These are phyloP conservation scores for Malthinus seriepunctatus DNA, from an alignment of 2,888 invertebrate species.

Conservation along the genomic window DNA sequence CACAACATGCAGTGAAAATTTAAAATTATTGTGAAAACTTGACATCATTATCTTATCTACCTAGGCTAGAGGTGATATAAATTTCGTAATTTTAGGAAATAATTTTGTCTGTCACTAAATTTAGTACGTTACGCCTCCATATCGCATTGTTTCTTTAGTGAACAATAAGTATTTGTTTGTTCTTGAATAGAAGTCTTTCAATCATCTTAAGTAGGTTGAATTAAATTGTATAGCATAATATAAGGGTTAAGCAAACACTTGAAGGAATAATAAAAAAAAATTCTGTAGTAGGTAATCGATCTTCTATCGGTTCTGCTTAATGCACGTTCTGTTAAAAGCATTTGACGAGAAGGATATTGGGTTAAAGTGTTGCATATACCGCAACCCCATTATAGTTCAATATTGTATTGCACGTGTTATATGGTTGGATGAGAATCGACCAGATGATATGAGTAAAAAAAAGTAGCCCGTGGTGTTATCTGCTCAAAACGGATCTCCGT, in stretches of 20 bases:
- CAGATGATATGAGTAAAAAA: slow-evolving; percentile 45
- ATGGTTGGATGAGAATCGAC: slow-evolving; percentile 30
- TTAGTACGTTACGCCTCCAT: not conserved
- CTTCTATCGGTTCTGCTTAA: slow-evolving; percentile 22
- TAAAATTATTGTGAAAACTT: too few relatives aligned
- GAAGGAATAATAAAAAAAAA: not conserved
- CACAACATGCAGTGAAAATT: too few relatives aligned
- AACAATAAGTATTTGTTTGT: not conserved
- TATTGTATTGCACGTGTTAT: slow-evolving; percentile 26
- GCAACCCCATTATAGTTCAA: slow-evolving; percentile 23
- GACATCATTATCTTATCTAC: too few relatives aligned
- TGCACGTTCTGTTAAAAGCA: slow-evolving; percentile 24
- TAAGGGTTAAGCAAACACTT: not conserved
- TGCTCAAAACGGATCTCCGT: slow-evolving; percentile 36
- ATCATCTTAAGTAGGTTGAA: too few relatives aligned
- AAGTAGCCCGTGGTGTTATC: slow-evolving; percentile 46
- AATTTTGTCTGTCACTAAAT: too few relatives aligned
- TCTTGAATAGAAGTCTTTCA: too few relatives aligned
- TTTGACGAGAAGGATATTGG: slow-evolving; percentile 14
- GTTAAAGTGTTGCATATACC: slow-evolving; percentile 24
- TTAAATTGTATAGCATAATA: too few relatives aligned
- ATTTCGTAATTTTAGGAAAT: too few relatives aligned
- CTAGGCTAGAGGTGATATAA: too few relatives aligned
- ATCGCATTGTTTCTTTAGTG: not conserved
- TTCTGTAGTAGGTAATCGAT: slow-evolving; percentile 15